Evolutionary conservation across 2,888 invertebrate genomes (phyloP).

Genomic region (Lacanobia wlatinum): DNA sequence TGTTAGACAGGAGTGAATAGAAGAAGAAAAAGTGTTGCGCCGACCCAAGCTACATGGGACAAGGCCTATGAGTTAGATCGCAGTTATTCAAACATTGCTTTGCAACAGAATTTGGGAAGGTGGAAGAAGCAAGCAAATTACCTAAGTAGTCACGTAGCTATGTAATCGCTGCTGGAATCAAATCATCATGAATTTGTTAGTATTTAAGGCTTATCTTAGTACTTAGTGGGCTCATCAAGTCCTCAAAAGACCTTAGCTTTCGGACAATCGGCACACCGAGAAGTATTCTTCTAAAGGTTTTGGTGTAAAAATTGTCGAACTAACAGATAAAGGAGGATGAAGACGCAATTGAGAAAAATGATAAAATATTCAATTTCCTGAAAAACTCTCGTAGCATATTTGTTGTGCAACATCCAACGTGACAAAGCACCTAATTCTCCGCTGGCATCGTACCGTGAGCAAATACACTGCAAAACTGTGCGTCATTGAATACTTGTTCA

Average conservation of each 20-base stretch:
- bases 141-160: too few relatives aligned
- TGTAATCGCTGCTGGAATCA: too few relatives aligned
- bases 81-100: not conserved
- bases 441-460: slow-evolving; percentile 49
- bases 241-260: not conserved
- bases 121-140: not conserved
- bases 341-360: not conserved
- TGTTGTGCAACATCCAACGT: slow-evolving; percentile 47
- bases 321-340: not conserved
- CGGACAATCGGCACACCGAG: not conserved
- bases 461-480: slow-evolving; percentile 73
- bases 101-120: too few relatives aligned
- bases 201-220: too few relatives aligned
- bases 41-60: too few relatives aligned
- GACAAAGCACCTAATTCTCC: slow-evolving; percentile 60
- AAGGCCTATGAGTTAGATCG: not conserved
- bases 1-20: too few relatives aligned
- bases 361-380: not conserved
- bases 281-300: not conserved
- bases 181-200: too few relatives aligned
- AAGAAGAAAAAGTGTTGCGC: too few relatives aligned
- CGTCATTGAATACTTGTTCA: slow-evolving; percentile 79
- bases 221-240: not conserved
- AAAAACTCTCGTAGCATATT: not conserved
- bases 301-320: not conserved